Evolutionary conservation across 2,113 vertebrate species (phyloP).

Genomic region (Thunnus maccoyii): DNA sequence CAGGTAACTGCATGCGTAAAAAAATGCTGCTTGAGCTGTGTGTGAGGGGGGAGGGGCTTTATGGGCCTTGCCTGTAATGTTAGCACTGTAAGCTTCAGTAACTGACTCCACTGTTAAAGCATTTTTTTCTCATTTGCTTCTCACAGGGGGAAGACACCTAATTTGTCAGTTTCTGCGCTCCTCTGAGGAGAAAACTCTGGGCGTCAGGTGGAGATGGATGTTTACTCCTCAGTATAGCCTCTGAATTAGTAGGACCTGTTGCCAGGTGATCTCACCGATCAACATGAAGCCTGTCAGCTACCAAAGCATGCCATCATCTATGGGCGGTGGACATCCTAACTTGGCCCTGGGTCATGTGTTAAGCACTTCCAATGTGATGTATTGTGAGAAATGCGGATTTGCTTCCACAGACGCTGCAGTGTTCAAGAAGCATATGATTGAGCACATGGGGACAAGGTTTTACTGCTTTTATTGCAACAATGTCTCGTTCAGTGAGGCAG

Average conservation of each 20-base stretch:
- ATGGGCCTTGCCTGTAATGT: conserved; percentile 24
- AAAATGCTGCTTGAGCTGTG: conserved; percentile 26
- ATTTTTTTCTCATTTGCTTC: neutral
- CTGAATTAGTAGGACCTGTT: conserved; percentile 18
- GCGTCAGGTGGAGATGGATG: conserved; percentile 40
- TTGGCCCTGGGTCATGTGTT: conserved; percentile 36
- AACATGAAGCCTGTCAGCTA: conserved; percentile 74
- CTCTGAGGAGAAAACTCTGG: neutral
- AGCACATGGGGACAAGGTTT: conserved; percentile 64
- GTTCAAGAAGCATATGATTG: conserved; percentile 67
- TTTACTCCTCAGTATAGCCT: neutral
- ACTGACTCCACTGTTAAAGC: neutral
- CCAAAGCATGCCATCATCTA: conserved; percentile 48
- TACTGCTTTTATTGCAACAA: conserved; percentile 85
- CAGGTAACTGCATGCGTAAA: neutral
- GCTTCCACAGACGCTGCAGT: conserved; percentile 17
- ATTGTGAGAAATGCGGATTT: conserved; percentile 76
- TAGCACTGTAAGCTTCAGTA: conserved; percentile 1
- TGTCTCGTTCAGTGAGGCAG: conserved; percentile 90
- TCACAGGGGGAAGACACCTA: conserved; percentile 12
- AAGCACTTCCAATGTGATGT: conserved; percentile 45
- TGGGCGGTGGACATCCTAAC: conserved; percentile 43
- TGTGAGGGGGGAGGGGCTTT: conserved; percentile 57
- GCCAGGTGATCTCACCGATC: conserved; percentile 44
- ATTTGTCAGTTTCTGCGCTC: neutral